Conservation (phyloP, 2,797 vertebrate genomes). For the Arctocebus calabarensis region DNA sequence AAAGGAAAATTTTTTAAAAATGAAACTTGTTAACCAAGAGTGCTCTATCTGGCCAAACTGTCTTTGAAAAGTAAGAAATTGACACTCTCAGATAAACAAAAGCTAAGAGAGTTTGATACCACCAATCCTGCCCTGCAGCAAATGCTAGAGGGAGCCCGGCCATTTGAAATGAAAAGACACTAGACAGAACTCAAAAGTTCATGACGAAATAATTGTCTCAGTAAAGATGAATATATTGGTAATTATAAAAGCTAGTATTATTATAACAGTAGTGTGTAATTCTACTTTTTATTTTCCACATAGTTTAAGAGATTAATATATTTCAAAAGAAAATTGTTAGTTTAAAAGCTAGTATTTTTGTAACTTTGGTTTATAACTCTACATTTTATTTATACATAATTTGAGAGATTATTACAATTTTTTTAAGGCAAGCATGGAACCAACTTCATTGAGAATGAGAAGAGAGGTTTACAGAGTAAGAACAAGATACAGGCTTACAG, state of each 20-base stretch:
- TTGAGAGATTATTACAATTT: background rate
- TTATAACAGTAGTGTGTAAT: background rate
- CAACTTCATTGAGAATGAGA: too few species aligned
- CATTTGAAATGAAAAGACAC: background rate
- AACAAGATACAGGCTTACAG: too few species aligned
- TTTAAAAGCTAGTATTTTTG: background rate
- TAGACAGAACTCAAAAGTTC: background rate
- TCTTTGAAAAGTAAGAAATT: background rate
- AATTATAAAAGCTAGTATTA: background rate
- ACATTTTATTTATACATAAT: background rate
- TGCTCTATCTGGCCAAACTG: background rate
- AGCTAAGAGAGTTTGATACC: background rate
- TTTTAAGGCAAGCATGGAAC: too few species aligned
- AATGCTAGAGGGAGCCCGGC: background rate
- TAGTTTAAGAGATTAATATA: background rate
- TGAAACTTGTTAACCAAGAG: background rate
- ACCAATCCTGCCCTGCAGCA: background rate
- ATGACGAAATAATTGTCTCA: background rate
- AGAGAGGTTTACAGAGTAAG: too few species aligned
- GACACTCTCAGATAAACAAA: background rate
- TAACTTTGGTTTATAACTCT: background rate
- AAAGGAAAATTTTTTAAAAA: background rate
- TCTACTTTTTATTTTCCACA: background rate
- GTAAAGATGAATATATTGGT: background rate
- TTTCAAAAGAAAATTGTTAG: background rate